Base-by-base conservation (phyloP, 92 coral and sea anemone genomes). In the Chrysogorgia sp. region DNA sequence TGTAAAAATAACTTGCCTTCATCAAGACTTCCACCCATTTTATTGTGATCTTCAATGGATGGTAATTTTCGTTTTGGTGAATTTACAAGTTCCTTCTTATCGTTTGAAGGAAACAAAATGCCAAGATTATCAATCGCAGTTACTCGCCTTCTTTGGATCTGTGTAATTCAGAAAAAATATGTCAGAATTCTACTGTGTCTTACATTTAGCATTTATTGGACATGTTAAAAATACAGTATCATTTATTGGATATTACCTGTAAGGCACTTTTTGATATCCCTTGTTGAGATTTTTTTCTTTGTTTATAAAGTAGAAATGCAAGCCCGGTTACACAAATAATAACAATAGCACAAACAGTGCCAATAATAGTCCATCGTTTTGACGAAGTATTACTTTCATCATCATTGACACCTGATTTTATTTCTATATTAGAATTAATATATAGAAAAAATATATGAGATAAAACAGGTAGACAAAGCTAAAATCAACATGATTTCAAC, bases 1-100 rank as follows among this genome's bases (percentile, higher is more conserved):
- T 48, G 56, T 48, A 10, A 2, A 25, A 22, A 25, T 8, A 22
- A 59, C 33, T 59, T 59, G 34, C 75, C 58, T 41, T 68, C 75
- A 0, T 45, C 35, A 12, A 34, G 34, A 15, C 20, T 3, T 25
- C 45, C 75, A 3, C 45, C 75, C 10, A 43, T 8, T 0, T 19
- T 68, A 7, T 68, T 68, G 28, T 68, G 75, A 1, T 68, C 75
- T 22, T 58, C 14, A 23, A 68, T 68, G 34, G 75, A 68, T 28
- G 75, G 75, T 43, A 68, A 19, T 68, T 47, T 68, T 45, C 75
- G 22, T 47, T 58, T 68, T 2, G 75, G 75, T 1, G 75, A 68
- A 10, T 25, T 63, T 10, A 32, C 40, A 31, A 31, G 24, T 14
- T 63, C 69, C 7, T 30, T 63, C 9, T 43, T 43, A n/a, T 41